Evolutionary conservation across 2,113 vertebrate species (phyloP), one percentile per base, ranked within the genome.

Genomic region (Sinocyclocheilus anophthalmus): DNA sequence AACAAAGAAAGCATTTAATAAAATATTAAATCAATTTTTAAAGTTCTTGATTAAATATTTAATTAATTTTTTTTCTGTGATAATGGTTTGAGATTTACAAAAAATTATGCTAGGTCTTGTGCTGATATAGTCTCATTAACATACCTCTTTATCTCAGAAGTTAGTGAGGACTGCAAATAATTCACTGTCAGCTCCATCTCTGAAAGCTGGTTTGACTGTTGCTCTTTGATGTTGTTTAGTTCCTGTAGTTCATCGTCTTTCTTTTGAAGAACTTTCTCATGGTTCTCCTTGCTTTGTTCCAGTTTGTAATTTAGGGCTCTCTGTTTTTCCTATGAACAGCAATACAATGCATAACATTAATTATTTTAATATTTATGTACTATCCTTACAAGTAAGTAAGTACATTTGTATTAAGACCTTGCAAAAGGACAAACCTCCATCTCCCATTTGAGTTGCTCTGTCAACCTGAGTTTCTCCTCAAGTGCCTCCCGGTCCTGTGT

Each of bases 121-220:
- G 65, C 53, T 50, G 72, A 65, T 53, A 4, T 48, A 59, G 2
- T 69, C 16, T 73, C 33, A 22, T 9, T 84, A 76, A 70, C 83
- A 48, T 94, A 98, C 97, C 95, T 97, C 37, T 94, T 92, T 89
- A 93, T 93, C 90, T 97, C 95, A 86, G 88, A 85, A 87, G 90
- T 88, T 83, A 97, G 86, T 80, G 93, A 93, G 83, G 90, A 91
- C 82, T 97, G 93, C 72, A 97, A 91, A 87, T 84, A 92, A 22
- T 92, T 91, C 88, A 90, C 13, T 18, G 90, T 93, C 85, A 75
- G 70, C 85, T 96, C 93, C 90, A 94, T 90, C 85, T 94, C 93
- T 84, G 92, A 91, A 92, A 94, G 87, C 84, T 92, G 55, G 50
- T 93, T 91, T 89, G 89, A 91, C 91, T 95, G 92, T 89, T 95